These are phyloP conservation scores for Acanthurus lineatus DNA, from an alignment of 2,797 vertebrate genomes.

Conservation along the genomic window DNA sequence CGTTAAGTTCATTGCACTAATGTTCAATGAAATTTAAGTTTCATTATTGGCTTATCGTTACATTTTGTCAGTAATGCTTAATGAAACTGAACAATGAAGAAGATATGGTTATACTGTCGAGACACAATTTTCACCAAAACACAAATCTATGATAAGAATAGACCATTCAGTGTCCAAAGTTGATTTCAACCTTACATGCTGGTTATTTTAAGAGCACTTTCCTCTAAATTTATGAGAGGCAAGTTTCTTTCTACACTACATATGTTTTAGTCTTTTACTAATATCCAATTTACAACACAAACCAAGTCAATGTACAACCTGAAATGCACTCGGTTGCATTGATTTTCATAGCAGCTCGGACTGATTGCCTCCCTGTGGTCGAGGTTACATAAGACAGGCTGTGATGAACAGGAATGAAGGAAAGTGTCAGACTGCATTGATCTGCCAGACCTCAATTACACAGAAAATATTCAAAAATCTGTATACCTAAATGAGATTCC, in stretches of 20 bases:
- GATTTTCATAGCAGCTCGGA: conserved; percentile 44
- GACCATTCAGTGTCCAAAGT: neutral
- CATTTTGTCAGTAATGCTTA: too few relatives aligned
- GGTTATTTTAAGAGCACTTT: neutral
- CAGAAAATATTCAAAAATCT: conserved; percentile 26
- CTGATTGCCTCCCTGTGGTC: conserved; percentile 62
- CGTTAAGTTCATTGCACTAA: too few relatives aligned
- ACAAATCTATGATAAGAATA: neutral
- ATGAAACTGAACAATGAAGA: neutral
- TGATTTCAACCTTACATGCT: neutral
- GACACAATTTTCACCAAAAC: neutral
- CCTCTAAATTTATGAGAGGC: neutral
- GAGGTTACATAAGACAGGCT: conserved; percentile 64
- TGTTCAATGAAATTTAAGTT: too few relatives aligned
- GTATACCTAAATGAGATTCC: conserved; percentile 40
- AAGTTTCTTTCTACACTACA: neutral
- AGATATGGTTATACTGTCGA: neutral
- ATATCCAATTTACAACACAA: conserved; percentile 32
- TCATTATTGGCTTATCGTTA: too few relatives aligned
- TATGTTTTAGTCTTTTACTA: conserved; percentile 21
- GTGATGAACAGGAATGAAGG: conserved; percentile 51
- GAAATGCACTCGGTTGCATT: conserved; percentile 54
- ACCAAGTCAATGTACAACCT: conserved; percentile 39
- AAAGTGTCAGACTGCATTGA: conserved; percentile 55
- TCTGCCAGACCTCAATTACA: conserved; percentile 40